phyloP scores from a whole-genome alignment of 2,113 vertebrate species.

The Mirza zaza region DNA sequence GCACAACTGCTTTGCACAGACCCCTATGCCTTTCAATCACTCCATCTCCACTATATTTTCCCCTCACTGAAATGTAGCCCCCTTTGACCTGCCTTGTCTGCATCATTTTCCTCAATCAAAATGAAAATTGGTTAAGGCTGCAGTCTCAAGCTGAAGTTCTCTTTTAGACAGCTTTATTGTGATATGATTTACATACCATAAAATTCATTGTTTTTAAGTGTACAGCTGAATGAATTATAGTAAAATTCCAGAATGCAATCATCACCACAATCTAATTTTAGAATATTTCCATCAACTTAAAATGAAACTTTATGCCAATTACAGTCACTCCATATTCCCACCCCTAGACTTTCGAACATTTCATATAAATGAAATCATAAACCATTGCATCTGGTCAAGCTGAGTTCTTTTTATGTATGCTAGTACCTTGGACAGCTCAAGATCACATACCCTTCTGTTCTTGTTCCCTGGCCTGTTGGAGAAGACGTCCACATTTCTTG shows the following conservation, averaged over 20 bases:
- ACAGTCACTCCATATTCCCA: background rate
- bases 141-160: background rate
- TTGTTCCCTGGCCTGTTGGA: background rate
- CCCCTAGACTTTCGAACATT: background rate
- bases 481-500: background rate
- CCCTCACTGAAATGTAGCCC: background rate
- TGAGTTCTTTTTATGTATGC: background rate
- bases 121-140: background rate
- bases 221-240: background rate
- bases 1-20: background rate
- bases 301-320: background rate
- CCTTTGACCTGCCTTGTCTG: background rate
- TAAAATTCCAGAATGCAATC: background rate
- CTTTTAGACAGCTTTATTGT: background rate
- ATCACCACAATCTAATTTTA: background rate
- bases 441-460: background rate
- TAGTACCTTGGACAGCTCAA: background rate
- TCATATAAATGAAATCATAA: background rate
- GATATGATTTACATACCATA: background rate
- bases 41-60: background rate
- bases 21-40: background rate
- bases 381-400: background rate
- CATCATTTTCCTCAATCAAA: constrained; percentile 8
- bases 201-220: background rate
- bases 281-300: background rate